Percentiles rank a stretch among this genome's conserved stretches.
Conservation (phyloP, 2,888 invertebrate species). For the Dynastes tityus region DNA sequence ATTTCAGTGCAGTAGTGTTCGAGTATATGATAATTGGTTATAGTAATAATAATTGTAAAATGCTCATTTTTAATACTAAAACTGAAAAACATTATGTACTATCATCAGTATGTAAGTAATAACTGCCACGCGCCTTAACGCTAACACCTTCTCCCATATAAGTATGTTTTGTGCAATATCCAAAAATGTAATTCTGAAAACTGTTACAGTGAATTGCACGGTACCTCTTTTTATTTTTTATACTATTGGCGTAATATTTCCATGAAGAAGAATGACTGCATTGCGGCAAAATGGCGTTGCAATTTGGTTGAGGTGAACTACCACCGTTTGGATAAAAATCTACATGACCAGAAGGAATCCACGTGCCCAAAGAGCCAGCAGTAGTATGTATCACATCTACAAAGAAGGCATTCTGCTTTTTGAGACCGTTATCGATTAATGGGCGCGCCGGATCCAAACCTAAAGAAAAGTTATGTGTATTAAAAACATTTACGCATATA, state of each 20-base stretch:
- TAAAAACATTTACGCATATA: not conserved
- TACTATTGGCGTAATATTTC: not conserved
- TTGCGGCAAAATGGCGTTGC: not conserved
- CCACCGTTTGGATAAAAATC: conserved; percentile 31
- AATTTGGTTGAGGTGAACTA: conserved; percentile 1
- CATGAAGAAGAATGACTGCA: conserved; percentile 12
- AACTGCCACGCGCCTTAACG: not conserved
- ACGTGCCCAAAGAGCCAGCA: not conserved
- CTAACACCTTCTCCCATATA: conserved; percentile 16
- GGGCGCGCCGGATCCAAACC: conserved; percentile 5
- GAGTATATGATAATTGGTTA: no score
- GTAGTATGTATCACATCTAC: conserved; percentile 23
- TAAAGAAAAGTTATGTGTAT: not conserved
- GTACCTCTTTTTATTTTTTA: not conserved
- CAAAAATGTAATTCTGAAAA: not conserved
- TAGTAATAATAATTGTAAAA: no score
- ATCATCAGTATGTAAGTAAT: not conserved
- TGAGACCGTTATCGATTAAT: not conserved
- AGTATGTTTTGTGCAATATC: not conserved
- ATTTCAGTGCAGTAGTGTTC: no score
- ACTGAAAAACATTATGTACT: no score
- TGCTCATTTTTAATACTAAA: no score
- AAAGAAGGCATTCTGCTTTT: not conserved
- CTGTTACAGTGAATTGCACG: not conserved
- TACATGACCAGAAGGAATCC: conserved; percentile 1